Conservation (phyloP, 2,113 vertebrate species). For the Edolisoma coerulescens region DNA sequence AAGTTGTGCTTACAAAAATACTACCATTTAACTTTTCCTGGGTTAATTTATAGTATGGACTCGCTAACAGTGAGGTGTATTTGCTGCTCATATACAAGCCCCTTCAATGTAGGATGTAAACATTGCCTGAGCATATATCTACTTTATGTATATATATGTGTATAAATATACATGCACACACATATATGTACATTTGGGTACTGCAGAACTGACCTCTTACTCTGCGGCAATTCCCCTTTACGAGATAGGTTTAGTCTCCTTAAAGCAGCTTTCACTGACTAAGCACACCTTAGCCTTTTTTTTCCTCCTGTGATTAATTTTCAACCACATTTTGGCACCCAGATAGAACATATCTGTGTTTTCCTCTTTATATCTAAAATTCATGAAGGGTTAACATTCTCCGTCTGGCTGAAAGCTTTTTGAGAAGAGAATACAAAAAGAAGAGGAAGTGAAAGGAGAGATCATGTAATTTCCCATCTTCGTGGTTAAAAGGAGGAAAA, state of each 20-base stretch:
- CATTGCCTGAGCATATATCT: not conserved
- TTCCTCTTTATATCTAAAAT: not conserved
- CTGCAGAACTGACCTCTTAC: not conserved
- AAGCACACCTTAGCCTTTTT: not conserved
- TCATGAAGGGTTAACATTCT: not conserved
- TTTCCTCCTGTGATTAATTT: not conserved
- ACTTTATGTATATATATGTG: not conserved
- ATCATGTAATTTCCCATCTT: not conserved
- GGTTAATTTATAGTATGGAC: not conserved
- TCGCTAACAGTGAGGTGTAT: not conserved
- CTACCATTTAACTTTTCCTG: not conserved
- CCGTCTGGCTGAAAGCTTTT: not conserved
- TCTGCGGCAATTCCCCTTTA: not conserved
- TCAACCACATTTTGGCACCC: not conserved
- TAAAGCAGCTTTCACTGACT: not conserved
- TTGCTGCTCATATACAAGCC: not conserved
- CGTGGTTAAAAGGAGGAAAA: not conserved
- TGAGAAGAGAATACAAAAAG: not conserved
- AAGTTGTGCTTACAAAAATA: not conserved
- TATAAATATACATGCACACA: not conserved
- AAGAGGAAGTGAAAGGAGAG: not conserved
- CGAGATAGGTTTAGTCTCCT: not conserved
- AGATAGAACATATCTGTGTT: not conserved
- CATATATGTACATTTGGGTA: not conserved
- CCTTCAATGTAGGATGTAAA: not conserved